These are phyloP conservation scores for Podarcis muralis DNA, from an alignment of 2,113 vertebrate genomes.

Conservation along the genomic window DNA sequence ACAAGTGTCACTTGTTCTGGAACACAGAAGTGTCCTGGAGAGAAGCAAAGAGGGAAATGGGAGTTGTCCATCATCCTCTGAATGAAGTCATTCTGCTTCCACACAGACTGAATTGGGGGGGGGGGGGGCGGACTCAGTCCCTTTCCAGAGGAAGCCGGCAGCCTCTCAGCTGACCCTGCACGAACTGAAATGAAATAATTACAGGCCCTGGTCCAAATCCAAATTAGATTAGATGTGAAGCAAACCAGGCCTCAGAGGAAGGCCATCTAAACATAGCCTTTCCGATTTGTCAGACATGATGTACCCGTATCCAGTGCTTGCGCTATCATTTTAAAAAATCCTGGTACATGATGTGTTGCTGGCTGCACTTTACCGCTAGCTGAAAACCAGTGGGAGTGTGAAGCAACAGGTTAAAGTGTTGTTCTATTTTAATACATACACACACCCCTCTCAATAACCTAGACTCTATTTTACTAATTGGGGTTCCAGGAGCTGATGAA, in stretches of 20 bases:
- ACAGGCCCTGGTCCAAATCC: constrained; percentile 66
- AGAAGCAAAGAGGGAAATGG: not conserved
- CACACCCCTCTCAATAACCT: not conserved
- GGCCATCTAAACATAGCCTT: constrained; percentile 65
- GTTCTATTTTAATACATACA: no score
- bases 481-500: not conserved
- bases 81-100: constrained; percentile 4
- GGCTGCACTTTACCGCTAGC: constrained; percentile 19
- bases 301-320: constrained; percentile 35
- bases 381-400: constrained; percentile 5
- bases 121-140: not conserved
- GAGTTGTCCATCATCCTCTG: not conserved
- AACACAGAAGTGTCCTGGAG: constrained; percentile 16
- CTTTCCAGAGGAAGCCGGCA: constrained; percentile 52
- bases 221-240: constrained; percentile 77
- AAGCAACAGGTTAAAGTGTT: not conserved
- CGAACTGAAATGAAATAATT: constrained; percentile 74
- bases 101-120: constrained; percentile 30
- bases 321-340: constrained; percentile 39
- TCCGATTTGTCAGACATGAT: constrained; percentile 64
- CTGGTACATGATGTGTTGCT: not conserved
- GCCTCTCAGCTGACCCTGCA: constrained; percentile 51
- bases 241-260: constrained; percentile 70
- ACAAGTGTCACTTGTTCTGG: constrained; percentile 17
- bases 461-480: constrained; percentile 8